These are phyloP conservation scores for Rousettus leschenaultii DNA, from an alignment of 2,113 vertebrate genomes.

Conservation along the genomic window DNA sequence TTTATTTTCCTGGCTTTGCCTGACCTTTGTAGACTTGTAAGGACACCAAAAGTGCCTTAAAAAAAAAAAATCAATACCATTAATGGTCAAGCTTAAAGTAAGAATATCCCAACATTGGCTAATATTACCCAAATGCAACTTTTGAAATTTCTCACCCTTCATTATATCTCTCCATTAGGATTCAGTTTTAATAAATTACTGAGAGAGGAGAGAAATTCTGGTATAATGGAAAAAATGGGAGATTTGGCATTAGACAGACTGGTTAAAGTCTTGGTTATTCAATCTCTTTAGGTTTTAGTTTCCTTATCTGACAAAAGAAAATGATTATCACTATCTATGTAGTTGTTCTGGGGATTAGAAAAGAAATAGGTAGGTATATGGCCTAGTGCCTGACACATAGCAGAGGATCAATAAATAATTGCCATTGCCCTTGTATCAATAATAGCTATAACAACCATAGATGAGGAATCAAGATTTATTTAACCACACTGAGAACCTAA, in stretches of 20 bases:
- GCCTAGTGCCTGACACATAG: not conserved
- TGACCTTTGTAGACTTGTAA: not conserved
- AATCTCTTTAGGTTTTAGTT: not conserved
- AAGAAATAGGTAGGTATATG: not conserved
- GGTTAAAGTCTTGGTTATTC: not conserved
- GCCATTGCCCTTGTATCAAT: not conserved
- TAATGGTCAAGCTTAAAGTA: not conserved
- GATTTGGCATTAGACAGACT: not conserved
- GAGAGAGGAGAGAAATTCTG: not conserved
- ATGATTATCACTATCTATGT: not conserved
- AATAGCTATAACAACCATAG: not conserved
- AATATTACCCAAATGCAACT: not conserved
- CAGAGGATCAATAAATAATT: not conserved
- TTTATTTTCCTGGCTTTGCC: not conserved
- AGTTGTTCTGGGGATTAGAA: not conserved
- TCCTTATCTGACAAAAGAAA: slow-evolving; percentile 2
- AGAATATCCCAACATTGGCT: not conserved
- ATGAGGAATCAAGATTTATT: not conserved
- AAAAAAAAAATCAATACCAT: not conserved
- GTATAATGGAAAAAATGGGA: not conserved
- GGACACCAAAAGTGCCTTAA: not conserved
- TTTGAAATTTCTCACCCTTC: not conserved
- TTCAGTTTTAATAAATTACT: not conserved
- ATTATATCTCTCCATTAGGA: not conserved
- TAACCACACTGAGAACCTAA: not conserved